Base-by-base conservation (phyloP, 2,113 vertebrate species). In the Notothenia rossii region DNA sequence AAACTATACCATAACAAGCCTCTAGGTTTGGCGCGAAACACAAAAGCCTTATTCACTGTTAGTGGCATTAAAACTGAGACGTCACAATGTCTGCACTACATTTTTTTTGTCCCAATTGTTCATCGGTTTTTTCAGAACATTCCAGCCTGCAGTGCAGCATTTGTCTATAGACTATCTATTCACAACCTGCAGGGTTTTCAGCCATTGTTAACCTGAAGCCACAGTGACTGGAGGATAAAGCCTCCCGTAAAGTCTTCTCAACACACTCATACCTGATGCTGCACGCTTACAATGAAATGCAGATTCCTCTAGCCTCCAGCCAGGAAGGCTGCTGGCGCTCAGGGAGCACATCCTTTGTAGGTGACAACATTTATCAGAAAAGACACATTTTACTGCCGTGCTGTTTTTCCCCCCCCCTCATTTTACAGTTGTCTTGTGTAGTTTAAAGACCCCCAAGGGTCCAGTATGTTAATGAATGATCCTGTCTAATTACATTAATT, bases 201-300 rank as follows among this genome's bases (percentile, higher is more conserved):
- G 67, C 81, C 79, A 87, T 89, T 90, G 89, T 91, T 77, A 69
- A 81, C 66, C 87, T 84, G 50, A 86, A 79, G 69, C 71, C 85
- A 87, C 72, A 48, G 83, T 81, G 79, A 84, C 76, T 87, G 69
- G 60, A 62, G 71, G 82, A 90, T 77, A 91, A 93, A 18, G 3
- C 63, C 50, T 83, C 75, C 72, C 69, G 77, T 15, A 59, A 79
- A 87, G 86, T 81, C 85, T 64, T 75, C 83, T 72, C 58, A 71
- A 84, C 77, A 55, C 64, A 84, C 61, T 83, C 81, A 82, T 77
- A 90, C 87, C 87, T 90, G 89, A 88, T 81, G 82, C 85, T 83
- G 75, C 83, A 75, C 18, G 46, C 77, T 72, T 85, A 93, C 89
- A 93, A 93, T 89, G 83, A 78, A 55, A 43, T 6, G 15, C 45